phyloP scores from a whole-genome alignment of 2,797 vertebrate species.

The Gambelia wislizenii region DNA sequence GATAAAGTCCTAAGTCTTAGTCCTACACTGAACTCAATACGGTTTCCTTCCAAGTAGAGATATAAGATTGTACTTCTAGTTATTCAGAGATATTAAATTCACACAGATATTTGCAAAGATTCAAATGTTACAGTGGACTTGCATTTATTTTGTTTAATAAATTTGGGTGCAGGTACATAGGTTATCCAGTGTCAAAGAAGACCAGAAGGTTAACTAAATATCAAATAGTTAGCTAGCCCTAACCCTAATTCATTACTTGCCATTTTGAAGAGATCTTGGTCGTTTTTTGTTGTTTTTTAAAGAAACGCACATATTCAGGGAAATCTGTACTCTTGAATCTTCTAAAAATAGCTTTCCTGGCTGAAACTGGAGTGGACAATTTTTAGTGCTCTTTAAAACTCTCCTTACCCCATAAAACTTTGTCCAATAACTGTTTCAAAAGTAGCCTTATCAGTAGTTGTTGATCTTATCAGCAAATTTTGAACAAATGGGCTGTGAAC shows the following conservation, averaged over 20 bases:
- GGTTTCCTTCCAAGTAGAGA: not conserved
- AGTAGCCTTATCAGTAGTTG: not conserved
- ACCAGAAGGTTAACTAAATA: too few species aligned
- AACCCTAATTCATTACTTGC: too few species aligned
- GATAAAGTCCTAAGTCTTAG: not conserved
- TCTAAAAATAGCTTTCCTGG: too few species aligned
- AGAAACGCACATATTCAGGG: not conserved
- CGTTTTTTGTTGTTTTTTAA: not conserved
- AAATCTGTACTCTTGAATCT: too few species aligned
- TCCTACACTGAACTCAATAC: not conserved
- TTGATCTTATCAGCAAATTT: not conserved
- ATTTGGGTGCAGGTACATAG: not conserved
- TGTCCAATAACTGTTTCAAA: not conserved
- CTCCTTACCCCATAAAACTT: conserved; percentile 1
- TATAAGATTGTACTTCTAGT: not conserved
- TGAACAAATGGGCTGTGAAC: not conserved
- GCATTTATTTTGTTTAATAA: not conserved
- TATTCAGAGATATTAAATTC: not conserved
- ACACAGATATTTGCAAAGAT: not conserved
- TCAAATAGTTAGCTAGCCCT: too few species aligned
- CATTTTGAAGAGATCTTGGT: not conserved
- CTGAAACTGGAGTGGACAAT: not conserved
- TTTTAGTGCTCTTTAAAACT: conserved; percentile 15
- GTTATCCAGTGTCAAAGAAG: not conserved
- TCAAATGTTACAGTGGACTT: not conserved